Evolutionary conservation across 2,888 invertebrate genomes (phyloP).

Genomic region (Rhagonycha lutea): DNA sequence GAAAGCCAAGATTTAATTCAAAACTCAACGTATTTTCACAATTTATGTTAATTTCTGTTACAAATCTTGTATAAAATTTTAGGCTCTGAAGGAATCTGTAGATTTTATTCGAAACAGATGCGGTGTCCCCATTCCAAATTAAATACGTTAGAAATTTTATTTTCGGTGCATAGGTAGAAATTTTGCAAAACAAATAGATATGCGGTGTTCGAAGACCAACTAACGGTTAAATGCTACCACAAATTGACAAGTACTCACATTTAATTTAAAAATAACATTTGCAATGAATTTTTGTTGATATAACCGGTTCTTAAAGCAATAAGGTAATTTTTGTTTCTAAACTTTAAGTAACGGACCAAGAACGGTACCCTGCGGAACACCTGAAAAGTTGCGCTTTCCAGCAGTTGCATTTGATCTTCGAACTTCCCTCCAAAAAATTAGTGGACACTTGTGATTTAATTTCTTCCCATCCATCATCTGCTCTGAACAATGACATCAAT

Average conservation of each 20-base stretch:
- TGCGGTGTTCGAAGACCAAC: not conserved
- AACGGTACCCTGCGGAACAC: not conserved
- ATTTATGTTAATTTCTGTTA: not conserved
- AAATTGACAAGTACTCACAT: not conserved
- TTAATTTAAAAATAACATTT: not conserved
- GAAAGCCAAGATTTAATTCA: not conserved
- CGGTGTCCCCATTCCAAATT: not conserved
- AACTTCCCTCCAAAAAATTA: not conserved
- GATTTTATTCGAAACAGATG: not conserved
- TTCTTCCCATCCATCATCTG: not conserved
- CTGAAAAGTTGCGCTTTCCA: not conserved
- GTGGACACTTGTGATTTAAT: not conserved
- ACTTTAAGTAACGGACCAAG: not conserved
- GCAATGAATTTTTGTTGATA: not conserved
- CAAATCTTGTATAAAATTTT: not conserved
- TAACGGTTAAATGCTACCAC: not conserved
- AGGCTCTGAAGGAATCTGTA: not conserved
- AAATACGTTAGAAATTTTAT: not conserved
- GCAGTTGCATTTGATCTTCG: too few species aligned
- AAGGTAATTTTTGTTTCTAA: not conserved
- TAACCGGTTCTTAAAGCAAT: not conserved
- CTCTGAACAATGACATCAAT: not conserved
- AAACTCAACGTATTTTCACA: slow-evolving; percentile 3
- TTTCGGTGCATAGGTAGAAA: not conserved
- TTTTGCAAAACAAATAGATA: not conserved